These are phyloP conservation scores for Brienomyrus brachyistius DNA, from an alignment of 2,113 vertebrate genomes.

Conservation along the genomic window DNA sequence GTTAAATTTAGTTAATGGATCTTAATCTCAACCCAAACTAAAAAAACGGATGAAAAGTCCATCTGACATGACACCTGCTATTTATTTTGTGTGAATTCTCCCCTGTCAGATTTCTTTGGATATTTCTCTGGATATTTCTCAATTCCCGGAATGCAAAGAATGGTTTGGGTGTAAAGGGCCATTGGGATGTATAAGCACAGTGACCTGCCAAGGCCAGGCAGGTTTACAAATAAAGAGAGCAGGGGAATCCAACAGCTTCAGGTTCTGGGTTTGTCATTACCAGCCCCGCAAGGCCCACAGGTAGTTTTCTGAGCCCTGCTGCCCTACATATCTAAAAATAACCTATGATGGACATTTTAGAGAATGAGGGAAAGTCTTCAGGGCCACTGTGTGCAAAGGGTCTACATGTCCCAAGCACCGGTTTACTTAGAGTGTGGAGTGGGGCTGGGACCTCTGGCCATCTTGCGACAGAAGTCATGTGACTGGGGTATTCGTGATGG, in stretches of 20 bases:
- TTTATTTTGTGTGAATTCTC: not conserved
- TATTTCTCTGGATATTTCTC: not conserved
- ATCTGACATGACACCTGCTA: not conserved
- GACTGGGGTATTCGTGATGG: not conserved
- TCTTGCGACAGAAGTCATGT: not conserved
- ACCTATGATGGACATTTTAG: not conserved
- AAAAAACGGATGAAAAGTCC: not conserved
- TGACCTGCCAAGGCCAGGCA: not conserved
- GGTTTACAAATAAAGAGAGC: constrained; percentile 14
- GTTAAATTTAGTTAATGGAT: not conserved
- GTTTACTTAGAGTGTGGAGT: not conserved
- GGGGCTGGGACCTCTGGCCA: not conserved
- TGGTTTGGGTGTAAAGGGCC: not conserved
- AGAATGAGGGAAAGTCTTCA: not conserved
- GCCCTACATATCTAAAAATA: not conserved
- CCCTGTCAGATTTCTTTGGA: not conserved
- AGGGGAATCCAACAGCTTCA: not conserved
- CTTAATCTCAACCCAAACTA: not conserved
- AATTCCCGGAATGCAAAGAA: not conserved
- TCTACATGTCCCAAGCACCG: not conserved
- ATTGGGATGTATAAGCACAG: not conserved
- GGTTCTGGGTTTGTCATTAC: constrained; percentile 11
- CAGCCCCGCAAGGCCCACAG: not conserved
- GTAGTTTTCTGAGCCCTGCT: not conserved
- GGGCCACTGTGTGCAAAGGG: not conserved